Evolutionary conservation across 37 sponge, comb jelly and placozoan species (phyloP).

Genomic region (Ianthella basta): DNA sequence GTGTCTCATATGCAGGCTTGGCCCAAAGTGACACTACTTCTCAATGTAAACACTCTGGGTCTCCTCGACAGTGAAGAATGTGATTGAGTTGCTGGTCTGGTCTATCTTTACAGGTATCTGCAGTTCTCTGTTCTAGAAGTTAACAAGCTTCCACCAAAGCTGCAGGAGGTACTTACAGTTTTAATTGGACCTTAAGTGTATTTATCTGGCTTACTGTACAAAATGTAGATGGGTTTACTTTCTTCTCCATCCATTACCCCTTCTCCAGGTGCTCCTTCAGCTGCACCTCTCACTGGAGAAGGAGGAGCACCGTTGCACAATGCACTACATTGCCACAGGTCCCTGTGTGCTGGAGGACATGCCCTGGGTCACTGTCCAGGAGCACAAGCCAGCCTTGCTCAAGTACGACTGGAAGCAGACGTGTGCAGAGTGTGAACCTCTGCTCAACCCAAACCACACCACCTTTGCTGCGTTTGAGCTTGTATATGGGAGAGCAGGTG

Average conservation of each 20-base stretch:
- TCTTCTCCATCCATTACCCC: no score
- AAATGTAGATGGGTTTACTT: no score
- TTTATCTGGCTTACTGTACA: no score
- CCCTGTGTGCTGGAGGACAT: slow-evolving; percentile 78
- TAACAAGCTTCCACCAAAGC: slow-evolving; percentile 50
- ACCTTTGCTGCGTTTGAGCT: slow-evolving; percentile 60
- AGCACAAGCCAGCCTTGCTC: slow-evolving; percentile 46
- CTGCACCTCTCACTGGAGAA: slow-evolving; percentile 50
- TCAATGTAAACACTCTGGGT: no score
- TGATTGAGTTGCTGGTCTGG: no score
- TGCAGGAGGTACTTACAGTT: slow-evolving; percentile 66
- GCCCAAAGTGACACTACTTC: no score
- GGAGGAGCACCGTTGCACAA: neutral
- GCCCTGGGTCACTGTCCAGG: slow-evolving; percentile 71
- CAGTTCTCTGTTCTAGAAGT: slow-evolving; percentile 57
- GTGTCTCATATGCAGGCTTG: no score
- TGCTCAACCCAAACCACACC: slow-evolving; percentile 1
- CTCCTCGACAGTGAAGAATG: no score
- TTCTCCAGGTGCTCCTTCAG: slow-evolving; percentile 55
- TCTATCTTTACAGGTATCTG: neutral
- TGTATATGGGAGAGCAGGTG: slow-evolving; percentile 60
- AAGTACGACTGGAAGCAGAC: slow-evolving; percentile 26
- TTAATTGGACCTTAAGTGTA: no score
- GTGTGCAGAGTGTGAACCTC: neutral
- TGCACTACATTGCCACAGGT: slow-evolving; percentile 77